Percentiles rank a stretch among this genome's conserved stretches.
These are phyloP conservation scores for Griposia aprilina DNA, from an alignment of 2,888 invertebrate genomes.

Conservation along the genomic window DNA sequence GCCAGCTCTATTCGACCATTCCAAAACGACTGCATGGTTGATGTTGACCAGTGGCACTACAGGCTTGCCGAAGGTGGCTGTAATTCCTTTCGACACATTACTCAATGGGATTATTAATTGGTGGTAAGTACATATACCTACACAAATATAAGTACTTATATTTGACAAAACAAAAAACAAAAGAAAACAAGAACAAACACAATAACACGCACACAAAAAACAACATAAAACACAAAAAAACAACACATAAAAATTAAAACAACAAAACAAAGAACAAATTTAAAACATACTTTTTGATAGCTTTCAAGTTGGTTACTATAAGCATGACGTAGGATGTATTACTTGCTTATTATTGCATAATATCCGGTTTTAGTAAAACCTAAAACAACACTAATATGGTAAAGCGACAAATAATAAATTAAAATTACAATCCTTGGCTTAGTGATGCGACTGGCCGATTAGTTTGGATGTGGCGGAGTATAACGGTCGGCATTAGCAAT, in stretches of 20 bases:
- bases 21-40: slow-evolving; percentile 73
- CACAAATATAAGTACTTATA: no score
- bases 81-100: slow-evolving; percentile 72
- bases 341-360: slow-evolving; percentile 9
- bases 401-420: slow-evolving; percentile 41
- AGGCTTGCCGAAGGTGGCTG: slow-evolving; percentile 75
- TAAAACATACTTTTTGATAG: no score
- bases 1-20: slow-evolving; percentile 74
- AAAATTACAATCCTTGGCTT: slow-evolving; percentile 49
- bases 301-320: neutral
- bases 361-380: neutral
- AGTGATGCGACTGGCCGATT: slow-evolving; percentile 28
- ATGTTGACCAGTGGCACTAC: slow-evolving; percentile 80
- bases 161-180: no score
- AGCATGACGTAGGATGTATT: neutral
- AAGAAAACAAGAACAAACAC: no score
- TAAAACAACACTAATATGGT: slow-evolving; percentile 4
- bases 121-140: no score
- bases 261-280: no score
- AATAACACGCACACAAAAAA: no score
- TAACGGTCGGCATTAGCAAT: slow-evolving; percentile 45
- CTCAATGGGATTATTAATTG: slow-evolving; percentile 71
- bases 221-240: no score
- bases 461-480: slow-evolving; percentile 41
- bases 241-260: no score